Base-by-base conservation (phyloP, 2,113 vertebrate species). In the Burhinus bistriatus region DNA sequence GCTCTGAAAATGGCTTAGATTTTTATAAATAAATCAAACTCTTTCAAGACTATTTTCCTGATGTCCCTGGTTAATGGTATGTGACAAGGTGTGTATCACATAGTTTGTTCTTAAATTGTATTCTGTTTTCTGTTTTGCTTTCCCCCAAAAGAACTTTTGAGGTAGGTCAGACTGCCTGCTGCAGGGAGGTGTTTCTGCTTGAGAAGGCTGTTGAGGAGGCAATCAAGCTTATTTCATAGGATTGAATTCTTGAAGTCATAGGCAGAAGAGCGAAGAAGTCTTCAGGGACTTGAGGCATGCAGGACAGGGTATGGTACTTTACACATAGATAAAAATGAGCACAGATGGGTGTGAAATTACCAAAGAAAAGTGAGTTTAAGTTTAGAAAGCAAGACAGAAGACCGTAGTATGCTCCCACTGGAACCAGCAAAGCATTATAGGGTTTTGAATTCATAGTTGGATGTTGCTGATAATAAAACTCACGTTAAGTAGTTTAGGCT, bases 381-480 rank as follows among this genome's bases (percentile, higher is more conserved):
- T 81, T 76, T 29, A 83, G 71, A 88, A 90, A 51, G 16, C 26
- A 66, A 71, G 26, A 44, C n/a, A 58, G 44, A 75, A 93, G 44
- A 51, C 26, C 0, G 2, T n/a, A 25, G 12, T 47, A n/a, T 73
- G 45, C 10, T 94, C 21, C 58, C 45, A 23, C 15, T 40, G 25
- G 40, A 81, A 89, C 17, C 30, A 68, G n/a, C 12, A 51, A 59
- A 87, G 21, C 42, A 45, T 87, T 73, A 32, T 2, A 72, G 29
- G 55, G 27, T 54, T 96, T 82, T 89, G 89, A 93, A 89, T 94
- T 87, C 45, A 78, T 42, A 83, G 49, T 45, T 89, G 45, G 68
- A 36, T 83, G 83, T 92, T 89, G 44, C 65, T 85, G 73, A 87
- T 86, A 97, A 79, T 91, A 93, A 90, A 97, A 89, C 36, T 79